A percentile compares a stretch with the other conserved stretches of the same genome.
These are phyloP conservation scores for Synodontis membranacea DNA, from an alignment of 2,113 vertebrate genomes.

Conservation along the genomic window DNA sequence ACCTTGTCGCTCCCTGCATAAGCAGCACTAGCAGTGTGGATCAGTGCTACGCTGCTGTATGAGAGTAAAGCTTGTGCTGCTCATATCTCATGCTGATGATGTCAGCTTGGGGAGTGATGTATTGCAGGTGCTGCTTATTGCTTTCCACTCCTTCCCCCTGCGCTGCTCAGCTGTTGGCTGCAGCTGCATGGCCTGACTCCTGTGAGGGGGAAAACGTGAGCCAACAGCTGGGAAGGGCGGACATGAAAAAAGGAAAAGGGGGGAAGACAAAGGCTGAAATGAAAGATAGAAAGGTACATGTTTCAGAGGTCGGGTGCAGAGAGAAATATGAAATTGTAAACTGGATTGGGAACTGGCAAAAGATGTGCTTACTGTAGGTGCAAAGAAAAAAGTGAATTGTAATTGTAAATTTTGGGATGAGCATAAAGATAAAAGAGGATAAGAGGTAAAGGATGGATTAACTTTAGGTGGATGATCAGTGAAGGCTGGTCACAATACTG, in stretches of 20 bases:
- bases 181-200: slow-evolving; percentile 58
- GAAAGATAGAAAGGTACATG: background rate
- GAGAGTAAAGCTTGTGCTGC: slow-evolving; percentile 21
- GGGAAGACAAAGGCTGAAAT: background rate
- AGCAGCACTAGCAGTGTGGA: background rate
- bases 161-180: slow-evolving; percentile 45
- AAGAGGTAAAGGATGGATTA: background rate
- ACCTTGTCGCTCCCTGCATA: slow-evolving; percentile 68
- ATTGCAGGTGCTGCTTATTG: slow-evolving; percentile 41
- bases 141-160: slow-evolving; percentile 44
- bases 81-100: slow-evolving; percentile 44
- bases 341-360: background rate
- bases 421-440: background rate
- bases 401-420: background rate
- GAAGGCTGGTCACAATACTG: background rate
- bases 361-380: background rate
- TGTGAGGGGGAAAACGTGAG: slow-evolving; percentile 42
- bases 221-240: slow-evolving; percentile 20
- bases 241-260: background rate
- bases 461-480: background rate
- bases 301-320: background rate
- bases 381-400: background rate
- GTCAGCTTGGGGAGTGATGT: slow-evolving; percentile 42
- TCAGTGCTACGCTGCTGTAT: background rate
- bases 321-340: background rate